phyloP scores from a whole-genome alignment of 2,113 vertebrate genomes.

The Carettochelys insculpta region DNA sequence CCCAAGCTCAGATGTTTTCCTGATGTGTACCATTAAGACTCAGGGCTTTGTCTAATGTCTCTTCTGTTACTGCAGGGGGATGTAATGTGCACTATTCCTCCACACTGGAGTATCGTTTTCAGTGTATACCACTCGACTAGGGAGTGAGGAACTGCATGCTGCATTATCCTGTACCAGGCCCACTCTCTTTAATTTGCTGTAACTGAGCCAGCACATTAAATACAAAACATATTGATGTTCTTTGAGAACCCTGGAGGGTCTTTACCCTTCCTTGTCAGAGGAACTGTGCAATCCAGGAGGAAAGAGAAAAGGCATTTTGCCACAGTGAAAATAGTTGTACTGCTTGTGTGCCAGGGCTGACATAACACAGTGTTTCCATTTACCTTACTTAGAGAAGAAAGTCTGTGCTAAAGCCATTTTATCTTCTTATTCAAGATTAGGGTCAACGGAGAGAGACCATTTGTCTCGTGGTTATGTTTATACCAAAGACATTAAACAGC shows the following conservation, averaged over 20 bases:
- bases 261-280: slow-evolving; percentile 81
- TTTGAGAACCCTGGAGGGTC: slow-evolving; percentile 79
- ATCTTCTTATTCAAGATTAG: background rate
- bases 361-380: slow-evolving; percentile 21
- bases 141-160: slow-evolving; percentile 75
- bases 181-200: slow-evolving; percentile 83
- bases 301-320: slow-evolving; percentile 70
- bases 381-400: slow-evolving; percentile 50
- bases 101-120: slow-evolving; percentile 82
- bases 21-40: slow-evolving; percentile 87
- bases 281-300: slow-evolving; percentile 70
- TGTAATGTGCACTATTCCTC: slow-evolving; percentile 77
- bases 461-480: background rate
- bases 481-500: background rate
- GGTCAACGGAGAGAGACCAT: background rate
- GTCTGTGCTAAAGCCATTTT: slow-evolving; percentile 32
- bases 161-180: slow-evolving; percentile 77
- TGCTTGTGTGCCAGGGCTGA: slow-evolving; percentile 46
- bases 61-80: slow-evolving; percentile 81
- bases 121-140: slow-evolving; percentile 70
- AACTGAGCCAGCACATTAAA: slow-evolving; percentile 84
- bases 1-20: slow-evolving; percentile 88
- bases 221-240: slow-evolving; percentile 86
- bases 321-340: slow-evolving; percentile 14
- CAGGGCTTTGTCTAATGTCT: slow-evolving; percentile 86